A percentile compares a stretch with the other conserved stretches of the same genome.
Evolutionary conservation across 2,888 invertebrate genomes (phyloP).

Genomic region (Orthosia gracilis): DNA sequence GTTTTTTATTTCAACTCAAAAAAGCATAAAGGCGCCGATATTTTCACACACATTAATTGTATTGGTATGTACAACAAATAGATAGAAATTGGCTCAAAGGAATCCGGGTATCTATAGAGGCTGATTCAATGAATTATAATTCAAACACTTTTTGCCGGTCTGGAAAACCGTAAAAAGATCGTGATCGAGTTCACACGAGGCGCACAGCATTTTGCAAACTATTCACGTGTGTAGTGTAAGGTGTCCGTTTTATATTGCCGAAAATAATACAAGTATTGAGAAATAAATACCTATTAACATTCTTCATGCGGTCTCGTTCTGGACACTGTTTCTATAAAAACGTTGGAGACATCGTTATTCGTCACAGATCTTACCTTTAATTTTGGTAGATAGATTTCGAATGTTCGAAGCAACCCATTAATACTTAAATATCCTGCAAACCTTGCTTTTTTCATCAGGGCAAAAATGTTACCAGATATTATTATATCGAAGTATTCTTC

Average conservation of each 20-base stretch:
- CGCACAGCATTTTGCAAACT: conserved; percentile 80
- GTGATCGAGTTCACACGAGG: conserved; percentile 85
- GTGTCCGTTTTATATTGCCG: conserved; percentile 67
- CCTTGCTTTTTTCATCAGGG: no score
- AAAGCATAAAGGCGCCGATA: conserved; percentile 50
- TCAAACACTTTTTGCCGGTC: conserved; percentile 74
- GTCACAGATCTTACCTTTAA: no score
- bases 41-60: conserved; percentile 58
- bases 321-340: no score
- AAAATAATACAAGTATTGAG: conserved; percentile 35
- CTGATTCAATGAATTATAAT: conserved; percentile 63
- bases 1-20: not conserved
- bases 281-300: no score
- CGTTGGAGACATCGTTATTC: no score
- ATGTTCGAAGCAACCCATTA: no score
- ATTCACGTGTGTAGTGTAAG: conserved; percentile 80
- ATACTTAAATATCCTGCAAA: no score
- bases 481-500: no score
- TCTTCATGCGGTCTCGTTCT: no score
- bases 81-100: conserved; percentile 60
- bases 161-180: conserved; percentile 78
- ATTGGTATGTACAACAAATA: conserved; percentile 51
- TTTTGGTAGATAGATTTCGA: no score
- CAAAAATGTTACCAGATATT: no score
- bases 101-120: conserved; percentile 58